A percentile compares a stretch with the other conserved stretches of the same genome.
phyloP scores from a whole-genome alignment of 2,888 invertebrate genomes.

The Pteria penguin region DNA sequence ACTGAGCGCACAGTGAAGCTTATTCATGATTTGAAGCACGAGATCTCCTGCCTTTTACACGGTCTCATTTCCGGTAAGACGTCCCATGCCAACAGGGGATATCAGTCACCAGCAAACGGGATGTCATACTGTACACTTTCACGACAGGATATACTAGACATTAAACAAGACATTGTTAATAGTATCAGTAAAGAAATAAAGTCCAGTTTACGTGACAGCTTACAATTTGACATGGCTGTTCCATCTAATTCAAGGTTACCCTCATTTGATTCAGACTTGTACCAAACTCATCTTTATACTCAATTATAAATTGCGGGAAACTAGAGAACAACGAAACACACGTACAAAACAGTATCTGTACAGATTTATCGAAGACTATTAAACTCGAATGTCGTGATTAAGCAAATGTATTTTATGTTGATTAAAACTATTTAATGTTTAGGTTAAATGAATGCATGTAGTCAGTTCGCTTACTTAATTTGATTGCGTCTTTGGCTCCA shows the following conservation, averaged over 20 bases:
- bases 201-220: slow-evolving; percentile 32
- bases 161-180: slow-evolving; percentile 75
- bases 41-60: slow-evolving; percentile 2
- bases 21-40: slow-evolving; percentile 21
- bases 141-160: slow-evolving; percentile 69
- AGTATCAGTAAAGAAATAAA: slow-evolving; percentile 71
- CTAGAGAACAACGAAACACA: too few relatives aligned
- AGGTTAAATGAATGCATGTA: too few relatives aligned
- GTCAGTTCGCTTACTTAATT: too few relatives aligned
- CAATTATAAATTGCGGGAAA: slow-evolving; percentile 78
- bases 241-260: slow-evolving; percentile 53
- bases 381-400: too few relatives aligned
- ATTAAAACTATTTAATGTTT: too few relatives aligned
- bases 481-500: too few relatives aligned
- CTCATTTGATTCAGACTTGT: slow-evolving; percentile 72
- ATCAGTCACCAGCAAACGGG: background rate
- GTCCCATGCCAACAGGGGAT: background rate
- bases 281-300: slow-evolving; percentile 79
- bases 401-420: too few relatives aligned
- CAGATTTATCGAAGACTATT: too few relatives aligned
- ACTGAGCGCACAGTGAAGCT: slow-evolving; percentile 80
- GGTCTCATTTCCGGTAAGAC: background rate
- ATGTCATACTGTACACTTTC: background rate
- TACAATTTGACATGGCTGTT: slow-evolving; percentile 18
- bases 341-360: too few relatives aligned